These are phyloP conservation scores for Murina feae DNA, from an alignment of 2,113 vertebrate genomes.

Conservation along the genomic window DNA sequence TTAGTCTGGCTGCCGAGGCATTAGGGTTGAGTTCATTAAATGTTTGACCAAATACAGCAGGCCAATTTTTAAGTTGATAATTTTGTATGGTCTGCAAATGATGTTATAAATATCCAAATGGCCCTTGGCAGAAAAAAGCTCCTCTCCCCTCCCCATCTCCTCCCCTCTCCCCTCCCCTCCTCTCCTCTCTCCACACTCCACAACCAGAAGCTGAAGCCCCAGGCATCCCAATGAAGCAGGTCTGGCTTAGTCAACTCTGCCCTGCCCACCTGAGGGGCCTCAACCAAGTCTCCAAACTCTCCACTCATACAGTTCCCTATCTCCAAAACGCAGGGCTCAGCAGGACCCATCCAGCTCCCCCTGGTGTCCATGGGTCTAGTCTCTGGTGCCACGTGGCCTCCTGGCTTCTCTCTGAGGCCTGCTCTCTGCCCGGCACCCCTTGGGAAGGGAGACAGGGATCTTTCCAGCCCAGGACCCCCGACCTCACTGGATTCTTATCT, in stretches of 20 bases:
- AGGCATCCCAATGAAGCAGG: not conserved
- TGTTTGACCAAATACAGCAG: no score
- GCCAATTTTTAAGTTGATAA: no score
- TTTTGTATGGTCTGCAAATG: no score
- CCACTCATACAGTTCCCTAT: not conserved
- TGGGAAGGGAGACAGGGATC: not conserved
- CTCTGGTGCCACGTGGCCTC: not conserved
- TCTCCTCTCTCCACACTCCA: not conserved
- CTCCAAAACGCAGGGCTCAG: not conserved
- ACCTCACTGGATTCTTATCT: not conserved
- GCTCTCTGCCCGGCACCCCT: not conserved
- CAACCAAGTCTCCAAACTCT: not conserved
- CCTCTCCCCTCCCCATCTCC: no score
- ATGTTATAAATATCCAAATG: no score
- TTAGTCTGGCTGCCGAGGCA: no score
- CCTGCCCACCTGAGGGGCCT: not conserved
- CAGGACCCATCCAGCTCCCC: fast-evolving
- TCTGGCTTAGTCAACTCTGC: not conserved
- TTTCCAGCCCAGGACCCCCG: fast-evolving
- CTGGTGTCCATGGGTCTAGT: fast-evolving
- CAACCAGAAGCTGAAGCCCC: not conserved
- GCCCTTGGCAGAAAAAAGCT: no score
- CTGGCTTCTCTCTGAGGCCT: not conserved
- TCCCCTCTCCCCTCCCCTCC: no score
- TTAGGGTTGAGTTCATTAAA: no score